Base-by-base conservation (phyloP, 2,113 vertebrate species). In the Saccopteryx leptura region DNA sequence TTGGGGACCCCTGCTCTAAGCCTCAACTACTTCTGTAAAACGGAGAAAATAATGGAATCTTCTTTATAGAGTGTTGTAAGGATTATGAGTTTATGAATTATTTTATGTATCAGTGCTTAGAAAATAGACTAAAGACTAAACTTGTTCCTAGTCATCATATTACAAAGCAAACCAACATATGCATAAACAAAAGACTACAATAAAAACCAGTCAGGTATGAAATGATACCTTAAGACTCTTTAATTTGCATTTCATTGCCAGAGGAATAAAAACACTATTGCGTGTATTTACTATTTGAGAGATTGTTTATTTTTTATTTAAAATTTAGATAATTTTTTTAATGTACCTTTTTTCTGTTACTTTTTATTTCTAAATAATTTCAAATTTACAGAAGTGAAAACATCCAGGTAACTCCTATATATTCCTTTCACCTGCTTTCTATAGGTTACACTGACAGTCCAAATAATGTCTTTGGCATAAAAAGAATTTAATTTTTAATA, bases 171-270 rank as follows among this genome's bases (percentile, higher is more conserved):
- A 72, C 61, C n/a, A 72, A 79, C 5, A 74, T 52, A 78, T 28
- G 93, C 52, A 85, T 71, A 76, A 86, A 87, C 19, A 81, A 91
- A 71, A 21, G 79, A 71, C 56, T 78, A 71, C 1, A 93, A 60
- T 68, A 83, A 92, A 96, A 91, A 68, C 9, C 74, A 76, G 6
- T 54, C 11, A 88, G 24, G 7, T 75, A 14, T 94, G 82, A 88
- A 86, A 76, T 80, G 39, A 90, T 90, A 72, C 33, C 28, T 26
- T 82, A 91, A 82, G 56, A 79, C 1, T 84, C 33, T 76, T 84
- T 80, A 33, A 88, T 93, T 93, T 95, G 60, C 69, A 96, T 95
- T 72, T 95, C 58, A 66, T 66, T 94, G 21, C 50, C 87, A 89
- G 63, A 88, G 60, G 26, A 82, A 54, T 74, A 48, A 93, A 87